A percentile compares a stretch with the other conserved stretches of the same genome.
These are phyloP conservation scores for Trigoniulus corallinus DNA, from an alignment of 1,140 invertebrate genomes.

Conservation along the genomic window DNA sequence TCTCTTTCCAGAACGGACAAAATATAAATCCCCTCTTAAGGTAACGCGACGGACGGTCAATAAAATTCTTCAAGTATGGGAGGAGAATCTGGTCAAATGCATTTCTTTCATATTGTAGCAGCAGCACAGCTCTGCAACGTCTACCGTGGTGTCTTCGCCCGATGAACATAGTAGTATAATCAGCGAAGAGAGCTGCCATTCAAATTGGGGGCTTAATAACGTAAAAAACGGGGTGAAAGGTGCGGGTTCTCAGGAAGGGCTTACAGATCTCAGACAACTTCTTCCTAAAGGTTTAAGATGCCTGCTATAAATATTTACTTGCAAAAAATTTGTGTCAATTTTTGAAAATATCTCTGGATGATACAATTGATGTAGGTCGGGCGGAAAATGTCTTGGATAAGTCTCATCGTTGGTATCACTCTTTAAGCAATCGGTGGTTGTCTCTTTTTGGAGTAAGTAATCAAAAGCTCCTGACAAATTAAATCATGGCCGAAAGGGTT, in stretches of 20 bases:
- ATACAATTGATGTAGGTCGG: too few species aligned
- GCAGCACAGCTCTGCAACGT: slow-evolving; percentile 11
- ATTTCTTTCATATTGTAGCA: too few species aligned
- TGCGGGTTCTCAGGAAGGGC: not conserved
- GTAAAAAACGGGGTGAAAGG: not conserved
- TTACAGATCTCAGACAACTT: not conserved
- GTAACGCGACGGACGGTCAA: too few species aligned
- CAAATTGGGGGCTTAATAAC: slow-evolving; percentile 7
- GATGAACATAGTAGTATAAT: slow-evolving; percentile 18
- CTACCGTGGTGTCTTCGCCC: slow-evolving; percentile 19
- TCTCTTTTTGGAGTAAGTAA: slow-evolving; percentile 68
- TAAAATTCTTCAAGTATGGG: too few species aligned
- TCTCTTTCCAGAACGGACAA: slow-evolving; percentile 66
- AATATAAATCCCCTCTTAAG: slow-evolving; percentile 37
- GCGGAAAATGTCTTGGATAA: slow-evolving; percentile 55
- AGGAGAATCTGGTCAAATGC: too few species aligned
- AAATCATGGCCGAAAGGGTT: not conserved
- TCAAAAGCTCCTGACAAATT: not conserved
- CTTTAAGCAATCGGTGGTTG: slow-evolving; percentile 81
- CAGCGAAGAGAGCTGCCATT: slow-evolving; percentile 9
- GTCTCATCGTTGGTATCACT: slow-evolving; percentile 82
- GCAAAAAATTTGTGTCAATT: too few species aligned
- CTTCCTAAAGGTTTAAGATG: not conserved
- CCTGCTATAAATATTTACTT: too few species aligned
- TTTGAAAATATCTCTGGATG: too few species aligned